Percentiles rank a stretch among this genome's conserved stretches.
Conservation (phyloP, 2,797 vertebrate species). For the Australoheros facetus region DNA sequence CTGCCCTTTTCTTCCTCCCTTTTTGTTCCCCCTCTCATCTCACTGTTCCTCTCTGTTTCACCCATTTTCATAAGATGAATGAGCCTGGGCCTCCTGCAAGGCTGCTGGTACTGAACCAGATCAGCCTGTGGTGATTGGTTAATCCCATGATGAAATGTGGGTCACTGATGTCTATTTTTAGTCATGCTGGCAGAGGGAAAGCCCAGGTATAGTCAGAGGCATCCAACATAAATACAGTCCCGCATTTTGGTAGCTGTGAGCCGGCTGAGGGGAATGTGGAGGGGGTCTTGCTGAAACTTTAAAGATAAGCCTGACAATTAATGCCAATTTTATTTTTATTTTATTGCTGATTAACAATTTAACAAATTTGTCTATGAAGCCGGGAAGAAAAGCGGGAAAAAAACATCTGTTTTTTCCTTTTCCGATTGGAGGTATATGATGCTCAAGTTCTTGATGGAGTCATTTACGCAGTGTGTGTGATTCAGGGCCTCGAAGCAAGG, state of each 20-base stretch:
- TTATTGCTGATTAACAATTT: not conserved
- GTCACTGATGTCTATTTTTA: conserved; percentile 66
- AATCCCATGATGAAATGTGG: conserved; percentile 70
- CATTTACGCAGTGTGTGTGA: conserved; percentile 15
- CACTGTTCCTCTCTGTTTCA: conserved; percentile 19
- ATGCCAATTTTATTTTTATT: not conserved
- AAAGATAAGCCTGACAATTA: not conserved
- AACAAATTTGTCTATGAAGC: not conserved
- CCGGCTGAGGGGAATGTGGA: not conserved
- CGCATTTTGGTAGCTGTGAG: not conserved
- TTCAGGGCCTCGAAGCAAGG: conserved; percentile 5
- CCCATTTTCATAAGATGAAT: conserved; percentile 56
- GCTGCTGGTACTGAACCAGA: conserved; percentile 50
- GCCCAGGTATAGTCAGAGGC: conserved; percentile 46
- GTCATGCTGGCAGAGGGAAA: conserved; percentile 16
- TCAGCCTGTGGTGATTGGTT: conserved; percentile 54
- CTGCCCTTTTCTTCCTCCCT: not conserved
- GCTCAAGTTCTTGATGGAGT: not conserved
- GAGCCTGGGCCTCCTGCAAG: conserved; percentile 31
- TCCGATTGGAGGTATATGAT: not conserved
- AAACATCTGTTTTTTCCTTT: not conserved
- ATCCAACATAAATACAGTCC: conserved; percentile 9
- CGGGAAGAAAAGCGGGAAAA: not conserved
- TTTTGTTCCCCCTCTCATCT: conserved; percentile 3
- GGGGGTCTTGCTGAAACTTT: not conserved